phyloP scores from a whole-genome alignment of 2,113 vertebrate species.

The Petroica traversi region DNA sequence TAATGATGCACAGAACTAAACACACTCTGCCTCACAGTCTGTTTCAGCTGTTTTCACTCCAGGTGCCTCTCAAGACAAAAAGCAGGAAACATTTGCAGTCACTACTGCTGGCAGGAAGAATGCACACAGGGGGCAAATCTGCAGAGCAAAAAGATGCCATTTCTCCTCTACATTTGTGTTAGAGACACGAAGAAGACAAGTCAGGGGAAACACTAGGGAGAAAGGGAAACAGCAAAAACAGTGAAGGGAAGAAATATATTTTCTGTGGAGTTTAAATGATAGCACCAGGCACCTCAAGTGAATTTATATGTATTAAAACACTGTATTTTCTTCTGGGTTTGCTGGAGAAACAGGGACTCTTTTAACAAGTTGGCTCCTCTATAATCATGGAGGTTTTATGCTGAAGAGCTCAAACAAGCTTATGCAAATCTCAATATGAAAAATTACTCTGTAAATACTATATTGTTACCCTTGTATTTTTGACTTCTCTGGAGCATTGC shows the following conservation, averaged over 20 bases:
- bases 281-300: not conserved
- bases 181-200: not conserved
- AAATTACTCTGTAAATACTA: constrained; percentile 1
- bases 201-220: not conserved
- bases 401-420: constrained; percentile 3
- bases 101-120: not conserved
- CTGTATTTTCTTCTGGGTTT: not conserved
- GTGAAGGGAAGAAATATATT: not conserved
- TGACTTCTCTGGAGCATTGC: not conserved
- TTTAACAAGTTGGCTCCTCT: constrained; percentile 7
- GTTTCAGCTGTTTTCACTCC: not conserved
- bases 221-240: not conserved
- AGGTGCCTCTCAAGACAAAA: not conserved
- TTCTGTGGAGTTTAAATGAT: not conserved
- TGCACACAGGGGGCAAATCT: not conserved
- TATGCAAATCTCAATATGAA: not conserved
- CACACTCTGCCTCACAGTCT: not conserved
- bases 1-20: not conserved
- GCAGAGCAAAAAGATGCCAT: not conserved
- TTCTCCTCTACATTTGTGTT: not conserved
- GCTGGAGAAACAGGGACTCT: not conserved
- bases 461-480: not conserved
- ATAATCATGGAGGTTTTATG: not conserved
- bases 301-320: not conserved
- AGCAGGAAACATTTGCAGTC: not conserved